phyloP scores from a whole-genome alignment of 2,888 invertebrate species.

The Melieria picta region DNA sequence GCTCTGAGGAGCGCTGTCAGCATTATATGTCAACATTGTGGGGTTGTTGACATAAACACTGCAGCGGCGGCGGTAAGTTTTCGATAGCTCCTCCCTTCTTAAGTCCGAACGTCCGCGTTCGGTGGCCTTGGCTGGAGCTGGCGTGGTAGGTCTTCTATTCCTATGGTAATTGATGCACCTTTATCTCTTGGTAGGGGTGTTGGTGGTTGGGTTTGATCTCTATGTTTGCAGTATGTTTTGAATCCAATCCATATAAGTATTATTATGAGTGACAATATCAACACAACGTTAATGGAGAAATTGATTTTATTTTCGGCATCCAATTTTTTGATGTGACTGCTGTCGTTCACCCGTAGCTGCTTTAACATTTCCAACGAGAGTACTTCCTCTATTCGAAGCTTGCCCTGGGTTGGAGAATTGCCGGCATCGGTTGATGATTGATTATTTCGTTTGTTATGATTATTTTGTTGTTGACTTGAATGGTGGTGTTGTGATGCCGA shows the following conservation, averaged over 20 bases:
- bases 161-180: background rate
- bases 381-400: background rate
- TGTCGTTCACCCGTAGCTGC: background rate
- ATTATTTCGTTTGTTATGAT: no score
- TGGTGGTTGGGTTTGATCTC: background rate
- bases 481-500: no score
- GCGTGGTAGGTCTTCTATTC: background rate
- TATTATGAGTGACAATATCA: background rate
- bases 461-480: no score
- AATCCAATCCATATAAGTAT: no score
- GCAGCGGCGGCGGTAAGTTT: no score
- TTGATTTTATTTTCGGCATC: background rate
- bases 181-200: background rate
- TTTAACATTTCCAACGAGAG: slow-evolving; percentile 4
- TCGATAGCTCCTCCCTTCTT: background rate
- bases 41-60: no score
- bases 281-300: background rate
- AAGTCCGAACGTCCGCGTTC: slow-evolving; percentile 4
- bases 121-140: background rate
- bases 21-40: no score
- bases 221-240: background rate
- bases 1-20: no score
- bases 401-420: no score
- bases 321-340: background rate
- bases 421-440: no score